Evolutionary conservation across 2,888 invertebrate genomes (phyloP), one percentile per base, ranked within the genome.

Genomic region (Hesperia comma): DNA sequence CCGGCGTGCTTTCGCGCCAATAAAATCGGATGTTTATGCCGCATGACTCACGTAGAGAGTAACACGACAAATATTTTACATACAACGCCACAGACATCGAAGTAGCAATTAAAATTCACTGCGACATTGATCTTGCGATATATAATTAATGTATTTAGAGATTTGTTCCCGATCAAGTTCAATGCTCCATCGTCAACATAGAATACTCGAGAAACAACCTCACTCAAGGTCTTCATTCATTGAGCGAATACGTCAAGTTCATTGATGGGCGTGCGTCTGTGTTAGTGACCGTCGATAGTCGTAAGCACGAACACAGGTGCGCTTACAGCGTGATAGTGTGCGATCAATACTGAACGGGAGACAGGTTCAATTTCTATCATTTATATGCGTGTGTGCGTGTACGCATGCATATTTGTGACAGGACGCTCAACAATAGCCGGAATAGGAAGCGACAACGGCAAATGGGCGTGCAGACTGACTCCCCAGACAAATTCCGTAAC

Each of bases 341-440:
- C 71, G 67, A 72, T 74, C 70, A 69, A 71, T 69, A 51, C 61
- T 55, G 55, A 58, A 46, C 41, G 51, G 57, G 69, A 71, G 72
- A 68, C 71, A 74, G 68, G 72, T 72, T 71, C 72, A 73, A 75
- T 74, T 71, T 75, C 70, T 69, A 69, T 73, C 58, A 72, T 74
- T 75, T 75, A 79, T 83, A 80, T 81, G 83, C 77, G 80, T 80
- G 78, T 69, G 71, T 74, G 75, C 70, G 76, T 75, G 71, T 70
- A 82, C 81, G 82, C 80, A 83, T 82, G 80, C 80, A 78, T 81
- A 79, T 80, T 79, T 75, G 80, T 77, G 81, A 85, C 90, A 88
- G 89, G 89, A 89, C 88, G 89, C 85, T 81, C 84, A 86, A 91
- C 91, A 91, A 90, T 90, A 88, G 90, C 90, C 90, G 91, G 90